Evolutionary conservation across 2,888 invertebrate genomes (phyloP).

Genomic region (Metacarcinus magister): DNA sequence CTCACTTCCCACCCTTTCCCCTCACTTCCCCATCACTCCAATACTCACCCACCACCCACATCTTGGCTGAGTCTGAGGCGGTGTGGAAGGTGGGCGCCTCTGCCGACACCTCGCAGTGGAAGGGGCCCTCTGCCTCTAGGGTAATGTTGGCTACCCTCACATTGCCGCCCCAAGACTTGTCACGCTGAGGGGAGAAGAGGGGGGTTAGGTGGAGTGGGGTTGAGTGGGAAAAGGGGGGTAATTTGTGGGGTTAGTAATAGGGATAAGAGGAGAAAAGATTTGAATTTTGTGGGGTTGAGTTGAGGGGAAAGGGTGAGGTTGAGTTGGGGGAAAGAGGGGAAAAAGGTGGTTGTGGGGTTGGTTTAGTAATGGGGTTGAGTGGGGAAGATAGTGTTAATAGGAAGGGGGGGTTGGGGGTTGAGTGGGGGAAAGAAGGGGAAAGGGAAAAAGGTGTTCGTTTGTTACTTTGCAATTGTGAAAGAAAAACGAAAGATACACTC

Average conservation of each 20-base stretch:
- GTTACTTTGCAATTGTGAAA: too few relatives aligned
- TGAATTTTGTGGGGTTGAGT: too few relatives aligned
- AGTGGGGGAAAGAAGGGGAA: background rate
- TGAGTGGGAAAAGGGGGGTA: too few relatives aligned
- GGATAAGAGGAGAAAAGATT: too few relatives aligned
- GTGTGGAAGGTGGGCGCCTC: conserved; percentile 82
- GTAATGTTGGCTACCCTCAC: conserved; percentile 77
- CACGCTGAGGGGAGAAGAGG: conserved; percentile 52
- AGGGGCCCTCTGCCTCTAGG: conserved; percentile 80
- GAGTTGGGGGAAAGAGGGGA: background rate
- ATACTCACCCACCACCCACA: conserved; percentile 76
- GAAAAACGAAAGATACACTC: too few relatives aligned
- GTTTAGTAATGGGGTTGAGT: background rate
- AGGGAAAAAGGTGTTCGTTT: too few relatives aligned
- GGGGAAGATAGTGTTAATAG: too few relatives aligned
- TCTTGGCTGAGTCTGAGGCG: conserved; percentile 71
- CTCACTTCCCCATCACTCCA: background rate
- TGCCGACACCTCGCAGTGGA: conserved; percentile 82
- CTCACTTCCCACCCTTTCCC: background rate
- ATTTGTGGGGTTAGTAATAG: too few relatives aligned
- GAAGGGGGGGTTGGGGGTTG: background rate
- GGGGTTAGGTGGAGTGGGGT: background rate
- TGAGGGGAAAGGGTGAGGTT: too few relatives aligned
- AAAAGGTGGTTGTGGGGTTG: background rate
- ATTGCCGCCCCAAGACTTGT: conserved; percentile 69